Evolutionary conservation across 2,797 vertebrate genomes (phyloP).

Genomic region (Danionella dracula): DNA sequence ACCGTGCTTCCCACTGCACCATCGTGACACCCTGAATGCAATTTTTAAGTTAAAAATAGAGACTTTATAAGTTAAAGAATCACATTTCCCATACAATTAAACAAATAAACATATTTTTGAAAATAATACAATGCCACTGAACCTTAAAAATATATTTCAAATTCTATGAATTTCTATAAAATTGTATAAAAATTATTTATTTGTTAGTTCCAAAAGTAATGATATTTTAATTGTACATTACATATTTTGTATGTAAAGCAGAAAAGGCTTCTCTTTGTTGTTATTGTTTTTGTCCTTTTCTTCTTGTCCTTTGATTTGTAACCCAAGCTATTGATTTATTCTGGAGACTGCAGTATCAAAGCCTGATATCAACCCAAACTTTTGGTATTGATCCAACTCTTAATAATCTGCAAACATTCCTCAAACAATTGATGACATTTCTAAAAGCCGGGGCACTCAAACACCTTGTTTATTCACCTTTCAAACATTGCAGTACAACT

Average conservation of each 20-base stretch:
- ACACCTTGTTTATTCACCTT: slow-evolving; percentile 67
- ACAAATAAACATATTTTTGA: too few relatives aligned
- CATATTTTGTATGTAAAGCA: neutral
- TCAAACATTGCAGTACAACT: slow-evolving; percentile 46
- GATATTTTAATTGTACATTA: too few relatives aligned
- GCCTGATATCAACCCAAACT: slow-evolving; percentile 49
- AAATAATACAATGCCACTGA: too few relatives aligned
- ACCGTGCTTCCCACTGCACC: too few relatives aligned
- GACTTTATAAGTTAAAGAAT: too few relatives aligned
- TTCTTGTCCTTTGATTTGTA: neutral
- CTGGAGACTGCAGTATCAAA: slow-evolving; percentile 9
- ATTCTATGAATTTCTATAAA: too few relatives aligned
- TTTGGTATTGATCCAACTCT: slow-evolving; percentile 28
- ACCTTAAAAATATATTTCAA: too few relatives aligned
- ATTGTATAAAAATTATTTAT: too few relatives aligned
- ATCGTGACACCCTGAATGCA: too few relatives aligned
- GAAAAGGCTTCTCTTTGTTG: neutral
- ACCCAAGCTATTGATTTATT: neutral
- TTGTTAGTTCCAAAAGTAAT: too few relatives aligned
- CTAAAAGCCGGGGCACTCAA: slow-evolving; percentile 57
- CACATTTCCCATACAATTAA: too few relatives aligned
- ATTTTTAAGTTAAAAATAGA: too few relatives aligned
- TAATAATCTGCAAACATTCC: slow-evolving; percentile 58
- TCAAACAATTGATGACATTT: slow-evolving; percentile 50
- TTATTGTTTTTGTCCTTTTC: neutral